Conservation (phyloP, 1,140 invertebrate species). For the Drosophila pachea region DNA sequence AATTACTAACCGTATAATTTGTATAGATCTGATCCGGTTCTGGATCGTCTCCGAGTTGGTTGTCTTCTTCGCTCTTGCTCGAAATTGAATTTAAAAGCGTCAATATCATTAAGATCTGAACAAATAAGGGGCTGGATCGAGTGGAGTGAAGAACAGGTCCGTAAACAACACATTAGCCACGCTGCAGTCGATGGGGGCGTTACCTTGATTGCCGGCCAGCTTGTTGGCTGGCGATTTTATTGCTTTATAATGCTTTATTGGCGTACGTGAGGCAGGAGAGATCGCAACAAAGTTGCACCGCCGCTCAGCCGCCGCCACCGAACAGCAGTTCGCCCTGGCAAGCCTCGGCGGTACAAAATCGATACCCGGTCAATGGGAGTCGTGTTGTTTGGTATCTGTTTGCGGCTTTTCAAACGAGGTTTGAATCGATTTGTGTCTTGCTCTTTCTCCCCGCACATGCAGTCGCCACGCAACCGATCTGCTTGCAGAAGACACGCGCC, state of each 20-base stretch:
- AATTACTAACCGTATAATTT: too few species aligned
- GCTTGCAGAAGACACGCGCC: constrained; percentile 79
- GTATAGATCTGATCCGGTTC: too few species aligned
- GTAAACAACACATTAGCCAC: constrained; percentile 55
- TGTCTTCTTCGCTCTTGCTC: background rate
- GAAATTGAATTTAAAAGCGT: constrained; percentile 55
- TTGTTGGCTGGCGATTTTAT: constrained; percentile 58
- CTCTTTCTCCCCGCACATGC: constrained; percentile 13
- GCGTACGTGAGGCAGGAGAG: constrained; percentile 32
- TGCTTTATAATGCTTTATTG: constrained; percentile 64
- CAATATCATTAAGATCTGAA: constrained; percentile 32
- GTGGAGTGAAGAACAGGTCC: constrained; percentile 15
- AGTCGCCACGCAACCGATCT: constrained; percentile 81
- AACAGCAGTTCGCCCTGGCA: too few species aligned
- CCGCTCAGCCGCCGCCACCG: too few species aligned
- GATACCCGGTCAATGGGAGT: background rate
- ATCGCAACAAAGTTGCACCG: constrained; percentile 55
- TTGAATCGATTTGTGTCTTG: constrained; percentile 5
- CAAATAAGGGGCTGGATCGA: constrained; percentile 35
- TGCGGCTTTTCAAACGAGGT: background rate
- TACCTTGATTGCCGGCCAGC: constrained; percentile 39
- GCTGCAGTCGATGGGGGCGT: constrained; percentile 32
- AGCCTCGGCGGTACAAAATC: too few species aligned
- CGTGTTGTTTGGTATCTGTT: background rate
- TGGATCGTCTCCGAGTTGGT: too few species aligned